Evolutionary conservation across 1,140 invertebrate species (phyloP).

Genomic region (Apis cerana): DNA sequence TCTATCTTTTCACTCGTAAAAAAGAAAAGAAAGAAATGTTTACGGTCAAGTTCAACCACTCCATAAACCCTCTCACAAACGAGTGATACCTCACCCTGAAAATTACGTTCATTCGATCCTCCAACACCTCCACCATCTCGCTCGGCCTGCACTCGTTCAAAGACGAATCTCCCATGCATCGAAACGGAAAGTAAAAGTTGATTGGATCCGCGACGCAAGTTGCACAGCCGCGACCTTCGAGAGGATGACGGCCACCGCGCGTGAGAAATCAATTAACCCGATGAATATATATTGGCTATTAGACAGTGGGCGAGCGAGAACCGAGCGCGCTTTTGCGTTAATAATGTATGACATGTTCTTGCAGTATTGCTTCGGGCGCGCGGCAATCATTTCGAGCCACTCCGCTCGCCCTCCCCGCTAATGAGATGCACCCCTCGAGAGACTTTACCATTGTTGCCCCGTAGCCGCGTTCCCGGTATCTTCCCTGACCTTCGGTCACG

Average conservation of each 20-base stretch:
- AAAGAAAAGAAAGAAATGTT: too few species aligned
- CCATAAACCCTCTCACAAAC: not conserved
- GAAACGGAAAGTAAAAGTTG: slow-evolving; percentile 41
- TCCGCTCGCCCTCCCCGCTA: slow-evolving; percentile 33
- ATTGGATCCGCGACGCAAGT: slow-evolving; percentile 29
- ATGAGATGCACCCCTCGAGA: slow-evolving; percentile 64
- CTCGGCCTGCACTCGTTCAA: not conserved
- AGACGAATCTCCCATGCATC: slow-evolving; percentile 31
- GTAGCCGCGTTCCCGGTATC: slow-evolving; percentile 40
- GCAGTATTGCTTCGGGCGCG: slow-evolving; percentile 61
- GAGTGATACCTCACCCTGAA: not conserved
- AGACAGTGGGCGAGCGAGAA: slow-evolving; percentile 57
- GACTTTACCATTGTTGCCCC: slow-evolving; percentile 60
- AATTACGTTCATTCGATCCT: not conserved
- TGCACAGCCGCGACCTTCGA: slow-evolving; percentile 44
- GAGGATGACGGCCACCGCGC: slow-evolving; percentile 42
- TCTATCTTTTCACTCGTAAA: too few species aligned
- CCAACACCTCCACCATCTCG: not conserved
- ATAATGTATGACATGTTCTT: slow-evolving; percentile 71
- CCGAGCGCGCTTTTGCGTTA: slow-evolving; percentile 48
- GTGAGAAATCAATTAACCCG: slow-evolving; percentile 68
- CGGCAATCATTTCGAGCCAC: slow-evolving; percentile 55
- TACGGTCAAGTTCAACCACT: not conserved
- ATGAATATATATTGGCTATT: slow-evolving; percentile 71
- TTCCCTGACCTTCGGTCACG: slow-evolving; percentile 57